Base-by-base conservation (phyloP, 2,797 vertebrate genomes). In the Enteromius argenteus region DNA sequence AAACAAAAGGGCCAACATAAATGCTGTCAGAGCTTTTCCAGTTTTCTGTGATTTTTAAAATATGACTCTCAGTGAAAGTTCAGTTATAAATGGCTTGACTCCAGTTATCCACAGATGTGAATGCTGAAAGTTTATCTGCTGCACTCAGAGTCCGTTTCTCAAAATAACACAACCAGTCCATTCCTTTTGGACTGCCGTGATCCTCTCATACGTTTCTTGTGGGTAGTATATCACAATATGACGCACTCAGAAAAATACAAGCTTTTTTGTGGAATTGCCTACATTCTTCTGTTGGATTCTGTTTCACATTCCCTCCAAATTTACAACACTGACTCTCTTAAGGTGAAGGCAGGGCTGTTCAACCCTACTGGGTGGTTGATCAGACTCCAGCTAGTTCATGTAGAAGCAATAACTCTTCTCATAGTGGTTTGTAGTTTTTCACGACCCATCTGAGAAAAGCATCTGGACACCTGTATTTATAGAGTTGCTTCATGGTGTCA, bases 91-190 rank as follows among this genome's bases (percentile, higher is more conserved):
- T 58, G 53, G 81, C 44, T 66, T 49, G 71, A 67, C 58, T 74
- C 72, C 37, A 42, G 4, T 81, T 58, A 42, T 71, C 51, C 64
- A 42, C 53, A 49, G 39, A 81, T 81, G 27, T 62, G 53, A 68
- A 68, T 49, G 67, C 68, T 62, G 80, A 73, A 81, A 81, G 51
- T 81, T 32, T 73, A 81, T 81, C 53, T 81, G 67, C 35, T 58
- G 15, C 51, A 23, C 39, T 81, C 0, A 6, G 27, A 17, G 56
- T 60, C 56, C 39, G 17, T 72, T 51, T 81, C 67, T 62, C 53
- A 73, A 73, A 81, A 81, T 81, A 81, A 60, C 76, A 78, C 80
- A 46, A 35, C 15, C 68, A 8, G 66, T 15, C 15, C n/a, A 2
- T n/a, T 39, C 64, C 35, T 30, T 51, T 39, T 30, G 46, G 23